These are phyloP conservation scores for Anastrepha ludens DNA, from an alignment of 1,140 invertebrate genomes.

Conservation along the genomic window DNA sequence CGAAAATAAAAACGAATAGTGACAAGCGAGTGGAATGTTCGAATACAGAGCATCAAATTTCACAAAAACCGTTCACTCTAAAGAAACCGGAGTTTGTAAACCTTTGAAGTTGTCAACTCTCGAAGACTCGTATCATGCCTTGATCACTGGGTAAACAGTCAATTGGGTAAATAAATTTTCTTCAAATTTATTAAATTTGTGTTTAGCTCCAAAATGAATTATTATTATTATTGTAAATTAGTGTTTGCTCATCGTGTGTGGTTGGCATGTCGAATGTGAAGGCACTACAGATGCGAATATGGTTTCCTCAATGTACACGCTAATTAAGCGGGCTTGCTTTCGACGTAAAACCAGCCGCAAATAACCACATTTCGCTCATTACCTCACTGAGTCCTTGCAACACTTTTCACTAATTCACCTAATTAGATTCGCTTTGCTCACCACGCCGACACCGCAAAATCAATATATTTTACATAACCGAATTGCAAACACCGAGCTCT, in stretches of 20 bases:
- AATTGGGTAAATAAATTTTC: too few relatives aligned
- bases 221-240: too few relatives aligned
- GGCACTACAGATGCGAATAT: neutral
- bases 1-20: too few relatives aligned
- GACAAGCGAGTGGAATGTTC: too few relatives aligned
- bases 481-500: neutral
- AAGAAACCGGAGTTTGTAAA: too few relatives aligned
- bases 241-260: neutral
- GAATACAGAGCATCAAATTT: too few relatives aligned
- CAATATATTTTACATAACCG: constrained; percentile 8
- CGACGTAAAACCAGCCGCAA: neutral
- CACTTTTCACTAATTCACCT: constrained; percentile 29
- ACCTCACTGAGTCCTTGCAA: neutral
- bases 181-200: too few relatives aligned
- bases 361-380: neutral
- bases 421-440: neutral
- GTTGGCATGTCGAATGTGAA: neutral
- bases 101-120: too few relatives aligned
- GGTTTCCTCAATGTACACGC: neutral
- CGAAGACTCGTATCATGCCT: too few relatives aligned
- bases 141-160: too few relatives aligned
- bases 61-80: too few relatives aligned
- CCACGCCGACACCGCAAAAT: constrained; percentile 2
- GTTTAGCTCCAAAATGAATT: too few relatives aligned
- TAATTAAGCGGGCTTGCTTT: neutral